Base-by-base conservation (phyloP, 53 echinoderm and acorn worm genomes). In the Apostichopus leukothele region DNA sequence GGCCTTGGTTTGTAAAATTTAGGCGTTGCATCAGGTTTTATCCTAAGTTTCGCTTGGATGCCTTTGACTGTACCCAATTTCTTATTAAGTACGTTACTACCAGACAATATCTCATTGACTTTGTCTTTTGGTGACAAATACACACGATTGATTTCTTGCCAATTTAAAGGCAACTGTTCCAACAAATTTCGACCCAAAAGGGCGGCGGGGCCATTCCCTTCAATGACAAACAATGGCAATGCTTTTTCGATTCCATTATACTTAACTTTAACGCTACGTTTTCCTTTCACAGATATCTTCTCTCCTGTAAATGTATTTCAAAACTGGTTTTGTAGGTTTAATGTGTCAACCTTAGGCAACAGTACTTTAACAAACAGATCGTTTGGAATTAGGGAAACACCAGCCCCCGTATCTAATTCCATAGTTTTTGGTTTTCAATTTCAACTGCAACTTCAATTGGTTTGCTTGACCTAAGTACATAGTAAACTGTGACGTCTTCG, bases 251-350 rank as follows among this genome's bases (percentile, higher is more conserved):
- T 50, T 7, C 88, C 74, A 23, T 87, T 75, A 51, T 10, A 87
- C 88, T 87, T 75, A 11, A 87, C 88, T 13, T 87, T 87, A 9
- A 87, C 88, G 6, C n/a, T 18, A 73, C 50, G 5, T 87, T 87
- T 87, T 3, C 88, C 88, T 66, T n/a, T 6, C 4, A 86, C 67
- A 66, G 67, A 11, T 11, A 61, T 86, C 50, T 61, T 66, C 21
- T 84, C 85, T 8, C 85, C 67, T 9, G 18, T 60, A 61, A n/a
- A 14, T 11, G 61, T 86, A n/a, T 67, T 60, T 60, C 23, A 86
- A 51, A 11, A 67, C 55, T 21, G 13, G 52, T 14, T 63, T 67
- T 4, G 25, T 86, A 10, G 1, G 67, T 61, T 19, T 21, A 5
- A 61, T 9, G 21, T 66, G 21, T 66, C 51, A 5, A 86, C 26